A percentile compares a stretch with the other conserved stretches of the same genome.
phyloP scores from a whole-genome alignment of 2,113 vertebrate genomes.

The Channa maculata region DNA sequence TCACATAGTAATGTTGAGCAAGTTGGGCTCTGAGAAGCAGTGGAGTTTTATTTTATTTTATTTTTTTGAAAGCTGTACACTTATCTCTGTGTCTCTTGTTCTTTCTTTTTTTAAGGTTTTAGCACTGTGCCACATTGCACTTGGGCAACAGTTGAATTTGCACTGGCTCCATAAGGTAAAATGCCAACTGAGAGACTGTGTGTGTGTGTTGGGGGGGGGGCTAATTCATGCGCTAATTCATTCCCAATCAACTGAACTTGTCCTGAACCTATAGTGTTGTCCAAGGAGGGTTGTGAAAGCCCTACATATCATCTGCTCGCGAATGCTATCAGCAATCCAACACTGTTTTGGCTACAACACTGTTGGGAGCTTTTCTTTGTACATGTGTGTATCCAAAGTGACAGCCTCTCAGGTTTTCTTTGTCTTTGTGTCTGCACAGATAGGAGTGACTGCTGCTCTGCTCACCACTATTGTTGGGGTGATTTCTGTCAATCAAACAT shows the following conservation, averaged over 20 bases:
- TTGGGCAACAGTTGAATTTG: conserved; percentile 96
- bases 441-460: conserved; percentile 88
- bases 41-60: background rate
- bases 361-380: conserved; percentile 1
- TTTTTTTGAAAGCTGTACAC: conserved; percentile 12
- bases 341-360: conserved; percentile 10
- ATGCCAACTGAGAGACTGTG: background rate
- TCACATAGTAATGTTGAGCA: background rate
- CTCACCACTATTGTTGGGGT: conserved; percentile 90
- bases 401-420: conserved; percentile 16
- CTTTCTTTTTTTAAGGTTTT: conserved; percentile 85
- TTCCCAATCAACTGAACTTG: conserved; percentile 46
- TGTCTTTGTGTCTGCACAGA: conserved; percentile 75
- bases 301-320: conserved; percentile 16
- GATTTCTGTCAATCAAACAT: conserved; percentile 92
- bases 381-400: conserved; percentile 21
- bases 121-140: conserved; percentile 93
- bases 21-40: conserved; percentile 22
- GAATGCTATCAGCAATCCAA: conserved; percentile 29
- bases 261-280: no score
- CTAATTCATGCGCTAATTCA: no score
- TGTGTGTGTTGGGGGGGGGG: no score
- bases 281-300: conserved; percentile 28
- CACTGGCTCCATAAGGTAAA: conserved; percentile 99
- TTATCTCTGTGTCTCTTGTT: background rate